Evolutionary conservation across 2,888 invertebrate species (phyloP).

Genomic region (Cremastinae sp.): DNA sequence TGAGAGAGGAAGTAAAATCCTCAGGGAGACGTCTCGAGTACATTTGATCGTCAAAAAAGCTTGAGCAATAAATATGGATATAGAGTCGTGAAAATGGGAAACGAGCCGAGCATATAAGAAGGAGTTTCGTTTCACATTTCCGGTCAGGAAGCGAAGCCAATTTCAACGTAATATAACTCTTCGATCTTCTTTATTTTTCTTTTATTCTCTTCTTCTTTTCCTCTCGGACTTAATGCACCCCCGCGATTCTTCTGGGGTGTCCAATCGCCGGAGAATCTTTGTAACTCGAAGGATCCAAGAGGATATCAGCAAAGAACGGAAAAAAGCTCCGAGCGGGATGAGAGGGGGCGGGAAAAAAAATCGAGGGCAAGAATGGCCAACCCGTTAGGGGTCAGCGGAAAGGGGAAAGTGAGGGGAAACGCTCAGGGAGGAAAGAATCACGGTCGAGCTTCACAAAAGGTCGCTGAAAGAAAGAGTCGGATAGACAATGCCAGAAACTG

Average conservation of each 20-base stretch:
- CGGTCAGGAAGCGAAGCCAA: slow-evolving; percentile 50
- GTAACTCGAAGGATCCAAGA: slow-evolving; percentile 9
- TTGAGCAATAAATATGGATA: not conserved
- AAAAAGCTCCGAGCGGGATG: not conserved
- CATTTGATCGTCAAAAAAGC: slow-evolving; percentile 11
- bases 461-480: slow-evolving; percentile 28
- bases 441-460: slow-evolving; percentile 31
- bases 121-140: slow-evolving; percentile 42
- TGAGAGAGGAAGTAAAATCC: slow-evolving; percentile 11
- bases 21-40: slow-evolving; percentile 23
- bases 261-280: slow-evolving; percentile 41
- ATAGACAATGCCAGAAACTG: slow-evolving; percentile 43
- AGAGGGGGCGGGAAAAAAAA: slow-evolving; percentile 3
- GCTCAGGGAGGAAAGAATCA: slow-evolving; percentile 21
- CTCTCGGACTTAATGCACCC: slow-evolving; percentile 9
- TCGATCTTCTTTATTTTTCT: not conserved
- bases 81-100: slow-evolving; percentile 6
- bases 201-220: slow-evolving; percentile 11
- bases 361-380: not conserved
- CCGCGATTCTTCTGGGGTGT: slow-evolving; percentile 27
- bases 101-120: slow-evolving; percentile 18
- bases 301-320: not conserved
- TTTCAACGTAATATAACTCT: slow-evolving; percentile 12
- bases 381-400: too few relatives aligned
- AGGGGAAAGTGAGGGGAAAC: not conserved